Conservation (phyloP, 1,140 invertebrate genomes). For the Diorhabda carinulata region DNA sequence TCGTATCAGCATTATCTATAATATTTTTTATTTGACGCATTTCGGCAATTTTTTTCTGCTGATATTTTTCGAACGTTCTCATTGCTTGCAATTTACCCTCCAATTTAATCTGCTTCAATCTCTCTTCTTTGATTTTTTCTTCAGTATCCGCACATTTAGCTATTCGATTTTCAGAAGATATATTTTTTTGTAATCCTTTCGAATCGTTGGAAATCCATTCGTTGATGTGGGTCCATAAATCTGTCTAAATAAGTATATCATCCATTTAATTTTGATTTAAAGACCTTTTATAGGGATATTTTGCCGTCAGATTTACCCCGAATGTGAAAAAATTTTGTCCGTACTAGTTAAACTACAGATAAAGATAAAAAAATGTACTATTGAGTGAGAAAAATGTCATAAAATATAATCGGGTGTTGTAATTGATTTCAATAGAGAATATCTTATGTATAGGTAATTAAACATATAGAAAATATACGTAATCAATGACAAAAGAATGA, state of each 20-base stretch:
- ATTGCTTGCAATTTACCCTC: constrained; percentile 20
- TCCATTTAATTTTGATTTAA: not conserved
- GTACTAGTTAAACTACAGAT: no score
- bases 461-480: no score
- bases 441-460: no score
- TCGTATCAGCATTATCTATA: not conserved
- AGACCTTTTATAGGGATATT: not conserved
- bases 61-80: constrained; percentile 20
- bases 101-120: constrained; percentile 18
- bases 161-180: not conserved
- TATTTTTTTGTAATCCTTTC: not conserved
- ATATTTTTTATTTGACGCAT: constrained; percentile 11
- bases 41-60: constrained; percentile 13
- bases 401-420: no score
- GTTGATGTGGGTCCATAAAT: constrained; percentile 3
- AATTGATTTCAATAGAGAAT: no score
- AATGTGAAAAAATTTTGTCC: no score
- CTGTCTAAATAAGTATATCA: not conserved
- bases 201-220: not conserved
- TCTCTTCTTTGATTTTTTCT: not conserved
- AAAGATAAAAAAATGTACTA: no score
- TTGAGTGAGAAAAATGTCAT: no score
- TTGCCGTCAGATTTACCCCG: not conserved
- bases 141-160: constrained; percentile 4
- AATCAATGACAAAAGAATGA: no score